Base-by-base conservation (phyloP, 1,140 invertebrate species). In the Delia radicum region DNA sequence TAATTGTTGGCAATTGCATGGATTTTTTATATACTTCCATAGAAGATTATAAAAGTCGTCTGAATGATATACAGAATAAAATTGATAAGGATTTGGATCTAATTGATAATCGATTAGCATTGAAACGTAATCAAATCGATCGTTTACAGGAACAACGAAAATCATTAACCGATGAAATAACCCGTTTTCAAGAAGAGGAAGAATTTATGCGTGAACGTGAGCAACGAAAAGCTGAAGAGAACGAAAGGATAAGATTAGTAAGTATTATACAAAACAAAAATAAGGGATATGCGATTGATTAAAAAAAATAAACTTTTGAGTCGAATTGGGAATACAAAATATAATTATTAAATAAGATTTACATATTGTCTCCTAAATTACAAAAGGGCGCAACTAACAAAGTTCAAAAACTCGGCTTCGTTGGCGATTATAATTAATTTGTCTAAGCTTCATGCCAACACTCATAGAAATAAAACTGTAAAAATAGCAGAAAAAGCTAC, bases 181-280 rank as follows among this genome's bases (percentile, higher is more conserved):
- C 13, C 24, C 74, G 63, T 15, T 75, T 75, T 27, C 29, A 48
- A 2, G 62, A 75, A 21, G 62, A 75, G 33, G 42, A 55, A 55
- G 48, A 55, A 5, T 3, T 33, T 15, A 62, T 18, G 18, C 74
- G 71, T 73, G 71, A 26, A 46, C 4, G 18, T 5, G 42, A 71
- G 10, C n/a, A n/a, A n/a, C n/a, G n/a, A n/a, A n/a, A 5, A 13
- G 28, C n/a, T 7, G 18, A 10, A 55, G 8, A 10, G 48, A 55
- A 55, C n/a, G 18, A 21, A 3, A 55, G 6, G n/a, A n/a, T n/a
- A n/a, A 4, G 18, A 21, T 1, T 55, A 7, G 48, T 55, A 8
- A 55, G 48, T 55, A n/a, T n/a, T n/a, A n/a, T n/a, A n/a, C n/a
- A n/a, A n/a, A n/a, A n/a, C n/a, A n/a, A n/a, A n/a, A n/a, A n/a